Conservation (phyloP, 1,140 invertebrate genomes). For the Choristoneura fumiferana region DNA sequence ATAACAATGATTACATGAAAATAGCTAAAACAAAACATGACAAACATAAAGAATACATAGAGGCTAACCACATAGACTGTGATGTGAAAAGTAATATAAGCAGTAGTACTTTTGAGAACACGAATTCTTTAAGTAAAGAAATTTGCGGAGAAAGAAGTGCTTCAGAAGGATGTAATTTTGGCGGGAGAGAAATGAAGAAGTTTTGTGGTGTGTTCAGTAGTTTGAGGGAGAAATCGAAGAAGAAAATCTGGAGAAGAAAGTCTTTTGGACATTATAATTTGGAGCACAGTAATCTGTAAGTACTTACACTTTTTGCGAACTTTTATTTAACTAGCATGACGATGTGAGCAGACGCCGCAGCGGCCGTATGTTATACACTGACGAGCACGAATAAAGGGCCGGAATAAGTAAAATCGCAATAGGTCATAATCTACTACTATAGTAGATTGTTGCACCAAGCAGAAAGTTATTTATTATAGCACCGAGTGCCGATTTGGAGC, state of each 20-base stretch:
- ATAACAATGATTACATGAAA: too few species aligned
- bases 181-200: not conserved
- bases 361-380: not conserved
- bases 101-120: too few species aligned
- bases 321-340: not conserved
- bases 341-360: not conserved
- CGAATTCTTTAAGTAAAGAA: too few species aligned
- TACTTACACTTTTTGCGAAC: not conserved
- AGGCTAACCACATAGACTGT: too few species aligned
- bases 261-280: not conserved
- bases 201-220: conserved; percentile 1
- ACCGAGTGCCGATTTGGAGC: too few species aligned
- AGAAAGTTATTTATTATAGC: not conserved
- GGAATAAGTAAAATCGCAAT: too few species aligned
- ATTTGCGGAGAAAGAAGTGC: too few species aligned
- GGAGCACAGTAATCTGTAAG: not conserved
- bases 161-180: too few species aligned
- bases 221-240: not conserved
- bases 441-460: not conserved
- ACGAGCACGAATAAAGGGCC: not conserved
- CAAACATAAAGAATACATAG: too few species aligned
- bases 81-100: too few species aligned
- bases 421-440: too few species aligned
- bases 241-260: not conserved
- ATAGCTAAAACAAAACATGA: too few species aligned